Percentiles rank a stretch among this genome's conserved stretches.
phyloP scores from a whole-genome alignment of 1,140 invertebrate genomes.

The Dendrolimus punctatus region DNA sequence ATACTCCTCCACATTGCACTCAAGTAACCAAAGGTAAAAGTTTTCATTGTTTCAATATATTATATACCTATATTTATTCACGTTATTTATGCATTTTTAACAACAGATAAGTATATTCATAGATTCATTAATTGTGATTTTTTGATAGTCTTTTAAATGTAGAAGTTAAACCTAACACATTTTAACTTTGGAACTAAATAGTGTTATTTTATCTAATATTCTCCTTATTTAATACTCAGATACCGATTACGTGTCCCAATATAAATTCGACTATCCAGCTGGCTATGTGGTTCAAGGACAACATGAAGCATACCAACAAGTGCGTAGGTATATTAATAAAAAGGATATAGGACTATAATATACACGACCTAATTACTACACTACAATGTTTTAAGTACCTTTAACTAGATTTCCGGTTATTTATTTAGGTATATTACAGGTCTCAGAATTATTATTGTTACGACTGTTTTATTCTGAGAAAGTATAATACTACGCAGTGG shows the following conservation, averaged over 20 bases:
- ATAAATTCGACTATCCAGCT: constrained; percentile 38
- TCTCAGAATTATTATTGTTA: no score
- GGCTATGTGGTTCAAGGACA: constrained; percentile 39
- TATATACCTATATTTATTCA: neutral
- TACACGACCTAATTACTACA: constrained; percentile 1
- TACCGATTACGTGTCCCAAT: constrained; percentile 38
- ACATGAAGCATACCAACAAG: constrained; percentile 45
- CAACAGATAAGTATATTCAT: neutral
- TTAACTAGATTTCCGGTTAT: no score
- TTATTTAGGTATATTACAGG: no score
- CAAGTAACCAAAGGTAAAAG: constrained; percentile 40
- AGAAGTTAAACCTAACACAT: no score
- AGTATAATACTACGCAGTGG: no score
- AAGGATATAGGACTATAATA: neutral
- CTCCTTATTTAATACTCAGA: constrained; percentile 26
- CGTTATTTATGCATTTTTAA: neutral
- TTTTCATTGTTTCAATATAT: neutral
- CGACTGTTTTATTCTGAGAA: no score
- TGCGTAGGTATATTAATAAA: constrained; percentile 10
- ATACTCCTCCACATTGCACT: constrained; percentile 44
- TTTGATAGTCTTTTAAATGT: neutral
- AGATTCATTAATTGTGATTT: neutral
- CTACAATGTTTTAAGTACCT: neutral
- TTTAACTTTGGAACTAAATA: neutral
- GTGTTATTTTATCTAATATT: neutral